phyloP scores from a whole-genome alignment of 2,113 vertebrate species.

The Mustela lutreola region DNA sequence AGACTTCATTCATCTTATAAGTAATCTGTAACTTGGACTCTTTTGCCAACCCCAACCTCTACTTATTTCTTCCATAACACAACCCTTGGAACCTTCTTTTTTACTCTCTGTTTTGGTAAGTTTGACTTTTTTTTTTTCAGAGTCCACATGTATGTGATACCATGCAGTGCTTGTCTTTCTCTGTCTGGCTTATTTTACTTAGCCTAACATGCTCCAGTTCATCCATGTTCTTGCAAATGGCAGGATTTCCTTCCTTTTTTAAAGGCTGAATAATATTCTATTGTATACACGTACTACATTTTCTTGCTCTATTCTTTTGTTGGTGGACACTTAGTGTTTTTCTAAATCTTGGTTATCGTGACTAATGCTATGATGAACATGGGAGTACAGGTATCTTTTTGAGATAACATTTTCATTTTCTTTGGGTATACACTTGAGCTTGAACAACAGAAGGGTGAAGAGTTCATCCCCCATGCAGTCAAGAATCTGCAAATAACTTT shows the following conservation, averaged over 20 bases:
- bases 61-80: neutral
- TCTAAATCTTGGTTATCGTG: neutral
- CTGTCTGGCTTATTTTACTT: neutral
- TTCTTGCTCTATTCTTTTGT: neutral
- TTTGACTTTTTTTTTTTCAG: neutral
- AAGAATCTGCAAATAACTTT: neutral
- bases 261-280: neutral
- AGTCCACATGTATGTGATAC: neutral
- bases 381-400: neutral
- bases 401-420: neutral
- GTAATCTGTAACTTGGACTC: neutral
- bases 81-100: neutral
- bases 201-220: neutral
- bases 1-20: neutral
- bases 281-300: neutral
- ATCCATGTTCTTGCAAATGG: neutral
- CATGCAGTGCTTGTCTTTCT: neutral
- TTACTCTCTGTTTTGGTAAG: neutral
- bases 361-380: neutral
- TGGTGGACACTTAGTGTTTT: neutral
- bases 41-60: neutral
- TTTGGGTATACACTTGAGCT: neutral
- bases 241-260: too few relatives aligned
- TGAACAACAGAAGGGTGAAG: neutral
- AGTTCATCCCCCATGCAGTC: neutral